Evolutionary conservation across 1,140 invertebrate species (phyloP), one percentile per base, ranked within the genome.

Genomic region (Whitmania pigra): DNA sequence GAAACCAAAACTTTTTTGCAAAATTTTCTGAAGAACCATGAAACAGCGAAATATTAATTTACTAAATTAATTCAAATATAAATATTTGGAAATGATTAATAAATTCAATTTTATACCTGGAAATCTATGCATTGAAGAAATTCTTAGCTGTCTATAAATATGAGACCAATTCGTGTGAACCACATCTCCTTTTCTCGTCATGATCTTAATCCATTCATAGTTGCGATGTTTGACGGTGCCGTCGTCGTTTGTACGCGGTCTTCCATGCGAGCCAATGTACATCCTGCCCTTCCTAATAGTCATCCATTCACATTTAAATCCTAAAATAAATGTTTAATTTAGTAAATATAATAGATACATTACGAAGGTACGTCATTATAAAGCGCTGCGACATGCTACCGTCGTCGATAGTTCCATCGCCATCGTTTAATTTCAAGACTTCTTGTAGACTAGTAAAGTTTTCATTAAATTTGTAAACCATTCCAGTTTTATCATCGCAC

Each of bases 281-380:
- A 99, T 80, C 18, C 88, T 83, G 70, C 91, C 86, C 81, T 95
- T 87, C 82, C 95, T 95, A 0, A 98, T 89, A 4, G 94, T 89
- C 17, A 93, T 92, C 96, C 96, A 99, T 84, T 99, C 96, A 71
- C 90, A 88, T 81, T 98, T 98, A 79, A 97, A 97, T 36, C 92
- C 89, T 82, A 63, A 49, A 72, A 75, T 11, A 63, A 63, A 25
- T 17, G 9, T 49, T 49, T 49, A 1, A 49, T 49, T 49, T 0
- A 49, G 5, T 11, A 49, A 49, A 17, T n/a, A n/a, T n/a, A n/a
- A n/a, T 11, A 49, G 15, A 49, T 49, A 13, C 43, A 15, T 49
- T 49, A 49, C 15, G 15, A 49, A 49, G 43, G 13, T 15, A 11
- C 13, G 9, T 15, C 0, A 17, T 49, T 49, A 7, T 49, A 49